Base-by-base conservation (phyloP, 2,797 vertebrate genomes). In the Scarus forsteni region DNA sequence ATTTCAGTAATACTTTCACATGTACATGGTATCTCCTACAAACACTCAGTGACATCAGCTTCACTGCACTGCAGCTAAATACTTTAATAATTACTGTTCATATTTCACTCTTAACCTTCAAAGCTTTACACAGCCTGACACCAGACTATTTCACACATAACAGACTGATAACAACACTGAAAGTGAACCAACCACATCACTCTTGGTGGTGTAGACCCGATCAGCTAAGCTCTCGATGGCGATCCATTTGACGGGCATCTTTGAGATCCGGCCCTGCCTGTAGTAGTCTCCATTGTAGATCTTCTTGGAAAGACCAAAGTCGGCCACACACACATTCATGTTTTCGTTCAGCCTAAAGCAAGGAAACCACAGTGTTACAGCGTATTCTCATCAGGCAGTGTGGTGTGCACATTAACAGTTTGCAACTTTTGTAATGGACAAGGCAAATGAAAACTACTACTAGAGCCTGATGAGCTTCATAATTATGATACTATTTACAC, bases 231-330 rank as follows among this genome's bases (percentile, higher is more conserved):
- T 98, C 83, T 98, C 97, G 0, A 97, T 97, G 35, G 97, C 97
- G 1, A 97, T 97, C 97, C 97, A 98, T 75, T 98, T 98, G 51
- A 98, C 97, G 0, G 97, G 97, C 96, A 98, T 98, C 86, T 98
- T 97, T 44, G 97, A 96, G 72, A 97, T 97, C 6, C 97, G 93
- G 0, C 97, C 97, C 90, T 98, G 97, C 15, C 97, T 91, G 89
- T 98, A 98, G 85, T 97, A 98, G 80, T 97, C 97, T 0, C 97
- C 96, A 0, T 97, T 97, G 91, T 97, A 97, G 85, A 98, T 96
- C 93, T 98, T 98, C 92, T 97, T 98, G 27, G 97, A 98, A 62
- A 98, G 95, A 50, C 97, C 97, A 0, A 98, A 98, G 86, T 98
- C 97, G 0, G 97, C 97, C 68, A 98, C 97, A 2, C 96, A 96